Conservation (phyloP, 2,797 vertebrate genomes). For the Ctenosaura bakeri region DNA sequence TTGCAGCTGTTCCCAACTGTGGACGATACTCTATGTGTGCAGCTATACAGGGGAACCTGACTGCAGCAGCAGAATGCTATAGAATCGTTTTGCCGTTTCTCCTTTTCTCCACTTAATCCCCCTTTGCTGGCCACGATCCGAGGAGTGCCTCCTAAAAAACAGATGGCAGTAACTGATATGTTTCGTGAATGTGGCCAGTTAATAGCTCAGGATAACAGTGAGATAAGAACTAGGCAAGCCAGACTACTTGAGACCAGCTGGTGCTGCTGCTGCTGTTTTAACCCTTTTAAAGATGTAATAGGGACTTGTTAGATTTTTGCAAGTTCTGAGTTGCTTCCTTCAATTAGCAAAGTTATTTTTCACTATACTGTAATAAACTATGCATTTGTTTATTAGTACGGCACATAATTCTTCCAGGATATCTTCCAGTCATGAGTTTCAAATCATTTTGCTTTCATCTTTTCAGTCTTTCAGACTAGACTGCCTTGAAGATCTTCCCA, state of each 20-base stretch:
- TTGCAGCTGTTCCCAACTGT: constrained; percentile 74
- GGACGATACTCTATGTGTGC: constrained; percentile 44
- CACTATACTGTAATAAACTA: not conserved
- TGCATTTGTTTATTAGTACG: not conserved
- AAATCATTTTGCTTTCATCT: too few relatives aligned
- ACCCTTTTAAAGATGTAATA: constrained; percentile 70
- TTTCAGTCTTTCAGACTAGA: not conserved
- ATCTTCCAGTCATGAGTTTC: not conserved
- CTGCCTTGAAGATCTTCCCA: not conserved
- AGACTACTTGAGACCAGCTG: constrained; percentile 78
- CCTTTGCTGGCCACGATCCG: constrained; percentile 72
- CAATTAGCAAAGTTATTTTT: not conserved
- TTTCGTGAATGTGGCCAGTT: constrained; percentile 74
- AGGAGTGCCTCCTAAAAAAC: constrained; percentile 76
- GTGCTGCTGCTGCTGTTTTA: constrained; percentile 79
- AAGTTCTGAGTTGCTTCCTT: not conserved
- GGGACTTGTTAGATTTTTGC: constrained; percentile 12
- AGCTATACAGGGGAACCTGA: constrained; percentile 43
- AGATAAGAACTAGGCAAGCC: constrained; percentile 76
- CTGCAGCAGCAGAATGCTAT: constrained; percentile 48
- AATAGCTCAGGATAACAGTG: constrained; percentile 81
- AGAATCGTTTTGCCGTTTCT: constrained; percentile 65
- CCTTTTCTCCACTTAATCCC: constrained; percentile 81
- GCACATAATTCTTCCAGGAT: not conserved
- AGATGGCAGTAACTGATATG: constrained; percentile 85